Percentiles rank a stretch among this genome's conserved stretches.
Evolutionary conservation across 2,888 invertebrate genomes (phyloP).

Genomic region (Ophion ellenae): DNA sequence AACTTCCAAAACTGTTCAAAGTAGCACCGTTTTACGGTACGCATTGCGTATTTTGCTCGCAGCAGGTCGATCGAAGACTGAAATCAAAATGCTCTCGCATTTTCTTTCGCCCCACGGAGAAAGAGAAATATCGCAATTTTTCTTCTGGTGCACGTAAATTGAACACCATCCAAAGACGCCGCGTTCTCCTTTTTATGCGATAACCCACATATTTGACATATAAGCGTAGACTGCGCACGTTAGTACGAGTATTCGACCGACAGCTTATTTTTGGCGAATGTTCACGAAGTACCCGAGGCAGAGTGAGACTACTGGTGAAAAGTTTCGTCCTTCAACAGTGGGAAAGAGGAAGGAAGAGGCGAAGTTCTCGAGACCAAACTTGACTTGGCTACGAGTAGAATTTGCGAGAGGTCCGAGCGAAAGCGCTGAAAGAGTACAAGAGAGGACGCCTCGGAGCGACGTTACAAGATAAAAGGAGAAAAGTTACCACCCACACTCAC

Average conservation of each 20-base stretch:
- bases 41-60: neutral
- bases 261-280: slow-evolving; percentile 28
- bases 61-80: neutral
- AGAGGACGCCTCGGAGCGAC: slow-evolving; percentile 47
- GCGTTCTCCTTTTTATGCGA: neutral
- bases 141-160: neutral
- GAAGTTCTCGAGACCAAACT: slow-evolving; percentile 54
- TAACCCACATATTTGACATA: slow-evolving; percentile 10
- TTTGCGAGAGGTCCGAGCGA: slow-evolving; percentile 55
- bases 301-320: slow-evolving; percentile 13
- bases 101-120: neutral
- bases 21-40: neutral
- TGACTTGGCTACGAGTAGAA: slow-evolving; percentile 54
- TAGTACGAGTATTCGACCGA: slow-evolving; percentile 20
- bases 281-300: slow-evolving; percentile 28
- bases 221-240: slow-evolving; percentile 3
- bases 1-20: too few relatives aligned
- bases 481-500: neutral
- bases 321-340: slow-evolving; percentile 42
- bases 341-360: slow-evolving; percentile 1
- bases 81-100: neutral
- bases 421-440: slow-evolving; percentile 50
- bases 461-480: slow-evolving; percentile 36
- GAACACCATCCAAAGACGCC: neutral
- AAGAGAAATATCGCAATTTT: neutral